Evolutionary conservation across 1,140 invertebrate species (phyloP), one percentile per base, ranked within the genome.

Genomic region (Caerostris darwini): DNA sequence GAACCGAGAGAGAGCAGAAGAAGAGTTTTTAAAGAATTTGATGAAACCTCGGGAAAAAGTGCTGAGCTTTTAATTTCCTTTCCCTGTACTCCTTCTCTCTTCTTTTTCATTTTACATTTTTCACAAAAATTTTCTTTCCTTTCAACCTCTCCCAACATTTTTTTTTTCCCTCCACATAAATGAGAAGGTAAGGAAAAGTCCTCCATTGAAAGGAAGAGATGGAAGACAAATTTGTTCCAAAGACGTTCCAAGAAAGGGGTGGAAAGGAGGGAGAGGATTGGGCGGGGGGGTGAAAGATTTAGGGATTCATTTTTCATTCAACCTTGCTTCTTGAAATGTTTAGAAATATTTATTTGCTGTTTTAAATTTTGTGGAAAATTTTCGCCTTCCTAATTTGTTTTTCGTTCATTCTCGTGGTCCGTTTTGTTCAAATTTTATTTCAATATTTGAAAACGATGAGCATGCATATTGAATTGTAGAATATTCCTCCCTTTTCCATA

Each of bases 391-490:
- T 2, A 14, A 54, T 83, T 17, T 83, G 57, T 57, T 34, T 34
- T 3, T 12, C 34, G 4, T 3, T 10, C 19, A 50, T 77, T 34
- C 53, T 50, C 53, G 8, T 34, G 3, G 8, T 77, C 53, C 69
- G n/a, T 71, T 83, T 56, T 83, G 53, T 83, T 53, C 19, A 64
- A 88, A 88, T 88, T 88, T 88, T 88, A 88, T 88, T 88, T 88
- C 86, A 88, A 64, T 88, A 88, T 88, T 88, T 88, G 86, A 88
- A 88, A 88, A 88, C 86, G 86, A 88, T 88, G 86, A 88, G 86
- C 17, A n/a, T 88, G 86, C 86, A 88, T 88, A 88, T 88, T 67
- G 86, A 88, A 88, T 88, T 64, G 7, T 53, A 7, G 14, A 7
- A 64, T 88, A 54, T 67, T n/a, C 54, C 14, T 34, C 34, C 34